phyloP scores from a whole-genome alignment of 1,140 invertebrate species.

The Tetragonula clypearis region DNA sequence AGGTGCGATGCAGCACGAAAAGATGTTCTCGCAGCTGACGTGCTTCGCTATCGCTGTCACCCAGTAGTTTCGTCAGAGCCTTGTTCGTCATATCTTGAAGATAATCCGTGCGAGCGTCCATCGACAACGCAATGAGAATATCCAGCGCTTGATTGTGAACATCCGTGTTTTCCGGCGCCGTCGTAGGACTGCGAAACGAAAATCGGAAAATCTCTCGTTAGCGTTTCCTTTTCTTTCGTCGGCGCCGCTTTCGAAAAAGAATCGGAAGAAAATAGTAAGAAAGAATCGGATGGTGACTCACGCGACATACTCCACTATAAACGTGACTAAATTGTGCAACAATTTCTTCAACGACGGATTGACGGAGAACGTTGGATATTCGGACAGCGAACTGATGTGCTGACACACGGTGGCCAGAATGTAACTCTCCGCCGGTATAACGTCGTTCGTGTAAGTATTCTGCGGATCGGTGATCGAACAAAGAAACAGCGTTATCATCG shows the following conservation, averaged over 20 bases:
- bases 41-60: constrained; percentile 84
- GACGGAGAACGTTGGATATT: constrained; percentile 84
- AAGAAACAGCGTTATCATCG: too few relatives aligned
- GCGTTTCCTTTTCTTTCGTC: too few relatives aligned
- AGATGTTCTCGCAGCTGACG: constrained; percentile 85
- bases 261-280: too few relatives aligned
- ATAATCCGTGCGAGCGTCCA: constrained; percentile 89
- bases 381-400: constrained; percentile 83
- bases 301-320: constrained; percentile 86
- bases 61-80: constrained; percentile 85
- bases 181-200: constrained; percentile 67
- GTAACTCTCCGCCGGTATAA: constrained; percentile 92
- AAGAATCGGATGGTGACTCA: constrained; percentile 74
- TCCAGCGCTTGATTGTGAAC: constrained; percentile 81
- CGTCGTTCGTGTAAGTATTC: constrained; percentile 89
- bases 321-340: constrained; percentile 85
- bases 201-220: too few relatives aligned
- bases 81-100: constrained; percentile 84
- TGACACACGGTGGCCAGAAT: constrained; percentile 85
- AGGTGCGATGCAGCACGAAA: constrained; percentile 86
- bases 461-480: constrained; percentile 73
- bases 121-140: constrained; percentile 87
- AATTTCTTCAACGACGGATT: constrained; percentile 87
- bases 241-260: too few relatives aligned
- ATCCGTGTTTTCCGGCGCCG: constrained; percentile 80